phyloP scores from a whole-genome alignment of 2,888 invertebrate genomes.

The Muscina levida region DNA sequence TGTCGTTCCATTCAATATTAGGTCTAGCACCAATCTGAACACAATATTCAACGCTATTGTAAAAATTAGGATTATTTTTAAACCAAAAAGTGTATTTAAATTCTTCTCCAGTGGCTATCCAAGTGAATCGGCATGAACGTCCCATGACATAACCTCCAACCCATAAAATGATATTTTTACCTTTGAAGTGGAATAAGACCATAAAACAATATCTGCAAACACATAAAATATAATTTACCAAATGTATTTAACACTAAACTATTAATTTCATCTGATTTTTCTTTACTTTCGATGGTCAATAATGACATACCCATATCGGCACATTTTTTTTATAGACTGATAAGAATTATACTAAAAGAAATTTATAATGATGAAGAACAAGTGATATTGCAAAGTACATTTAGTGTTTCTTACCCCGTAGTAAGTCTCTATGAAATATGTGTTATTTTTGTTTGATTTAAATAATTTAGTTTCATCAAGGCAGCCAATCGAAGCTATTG shows the following conservation, averaged over 20 bases:
- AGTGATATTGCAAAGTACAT: too few relatives aligned
- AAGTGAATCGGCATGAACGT: not conserved
- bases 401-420: too few relatives aligned
- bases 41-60: not conserved
- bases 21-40: slow-evolving; percentile 18
- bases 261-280: not conserved
- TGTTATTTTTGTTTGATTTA: too few relatives aligned
- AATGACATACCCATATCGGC: slow-evolving; percentile 3
- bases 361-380: too few relatives aligned
- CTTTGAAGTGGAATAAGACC: not conserved
- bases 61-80: slow-evolving; percentile 1
- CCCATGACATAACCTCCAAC: slow-evolving; percentile 11
- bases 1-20: slow-evolving; percentile 28
- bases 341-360: too few relatives aligned
- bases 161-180: slow-evolving; percentile 13
- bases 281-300: slow-evolving; percentile 22
- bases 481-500: too few relatives aligned
- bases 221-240: not conserved
- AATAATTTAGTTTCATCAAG: too few relatives aligned
- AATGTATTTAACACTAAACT: not conserved
- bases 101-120: slow-evolving; percentile 28
- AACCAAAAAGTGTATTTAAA: slow-evolving; percentile 4
- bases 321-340: too few relatives aligned
- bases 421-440: too few relatives aligned
- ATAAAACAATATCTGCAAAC: not conserved